Conservation (phyloP, 2,888 invertebrate genomes). For the Lochmaea capreae region DNA sequence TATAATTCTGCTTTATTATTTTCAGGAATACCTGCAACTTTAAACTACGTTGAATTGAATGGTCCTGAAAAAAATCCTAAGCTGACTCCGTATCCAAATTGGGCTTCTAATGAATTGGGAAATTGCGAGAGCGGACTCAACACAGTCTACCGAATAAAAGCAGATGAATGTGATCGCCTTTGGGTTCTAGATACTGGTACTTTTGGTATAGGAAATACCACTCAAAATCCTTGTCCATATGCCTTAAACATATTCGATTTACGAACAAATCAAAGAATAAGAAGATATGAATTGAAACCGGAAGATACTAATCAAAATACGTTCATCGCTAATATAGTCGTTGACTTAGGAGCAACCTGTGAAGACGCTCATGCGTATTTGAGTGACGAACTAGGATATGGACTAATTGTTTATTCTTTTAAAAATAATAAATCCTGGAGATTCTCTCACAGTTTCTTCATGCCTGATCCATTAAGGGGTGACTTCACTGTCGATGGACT, state of each 20-base stretch:
- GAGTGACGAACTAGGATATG: slow-evolving; percentile 86
- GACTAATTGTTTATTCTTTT: slow-evolving; percentile 83
- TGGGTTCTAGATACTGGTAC: slow-evolving; percentile 90
- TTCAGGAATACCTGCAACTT: slow-evolving; percentile 78
- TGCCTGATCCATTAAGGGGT: slow-evolving; percentile 83
- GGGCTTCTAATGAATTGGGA: slow-evolving; percentile 79
- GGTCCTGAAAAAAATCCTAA: slow-evolving; percentile 76
- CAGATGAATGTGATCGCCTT: slow-evolving; percentile 81
- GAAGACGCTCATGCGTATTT: slow-evolving; percentile 54
- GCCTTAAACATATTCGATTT: slow-evolving; percentile 82
- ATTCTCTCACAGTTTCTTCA: slow-evolving; percentile 81
- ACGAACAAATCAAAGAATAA: slow-evolving; percentile 76
- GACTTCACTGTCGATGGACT: slow-evolving; percentile 83
- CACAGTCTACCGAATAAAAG: slow-evolving; percentile 84
- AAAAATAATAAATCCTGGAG: slow-evolving; percentile 83
- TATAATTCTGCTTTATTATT: slow-evolving; percentile 1
- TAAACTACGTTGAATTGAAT: slow-evolving; percentile 81
- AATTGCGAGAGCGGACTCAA: slow-evolving; percentile 80
- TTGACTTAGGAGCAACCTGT: slow-evolving; percentile 67
- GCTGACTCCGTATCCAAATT: slow-evolving; percentile 83
- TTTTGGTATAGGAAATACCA: slow-evolving; percentile 81
- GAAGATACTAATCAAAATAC: slow-evolving; percentile 82
- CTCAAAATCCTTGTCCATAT: slow-evolving; percentile 83
- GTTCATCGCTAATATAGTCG: slow-evolving; percentile 88
- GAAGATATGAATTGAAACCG: slow-evolving; percentile 74